Percentiles rank a stretch among this genome's conserved stretches.
Conservation (phyloP, 2,888 invertebrate species). For the Chloroclysta siterata region DNA sequence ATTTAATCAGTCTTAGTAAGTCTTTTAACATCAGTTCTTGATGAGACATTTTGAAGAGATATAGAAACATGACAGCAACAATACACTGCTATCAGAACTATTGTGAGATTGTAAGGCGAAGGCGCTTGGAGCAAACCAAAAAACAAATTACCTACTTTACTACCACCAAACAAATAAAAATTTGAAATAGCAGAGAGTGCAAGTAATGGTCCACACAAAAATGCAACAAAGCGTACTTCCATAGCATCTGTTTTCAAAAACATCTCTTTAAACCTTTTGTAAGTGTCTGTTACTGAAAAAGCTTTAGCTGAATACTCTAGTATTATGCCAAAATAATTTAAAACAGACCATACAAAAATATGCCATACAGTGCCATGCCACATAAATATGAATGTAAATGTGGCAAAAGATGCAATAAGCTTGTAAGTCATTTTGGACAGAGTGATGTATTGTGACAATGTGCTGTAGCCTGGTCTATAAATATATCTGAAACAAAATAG, state of each 20-base stretch:
- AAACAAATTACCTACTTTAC: slow-evolving; percentile 89
- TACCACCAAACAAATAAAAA: slow-evolving; percentile 94
- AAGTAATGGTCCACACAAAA: slow-evolving; percentile 89
- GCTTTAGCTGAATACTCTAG: slow-evolving; percentile 87
- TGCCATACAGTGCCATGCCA: slow-evolving; percentile 95
- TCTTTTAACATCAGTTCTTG: slow-evolving; percentile 61
- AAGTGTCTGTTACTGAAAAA: slow-evolving; percentile 73
- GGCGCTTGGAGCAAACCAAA: slow-evolving; percentile 83
- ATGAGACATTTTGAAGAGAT: slow-evolving; percentile 67
- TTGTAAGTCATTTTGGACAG: slow-evolving; percentile 79
- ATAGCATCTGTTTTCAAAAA: slow-evolving; percentile 69
- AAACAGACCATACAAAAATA: slow-evolving; percentile 93
- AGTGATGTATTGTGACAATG: slow-evolving; percentile 56
- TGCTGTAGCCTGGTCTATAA: slow-evolving; percentile 87
- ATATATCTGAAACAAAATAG: slow-evolving; percentile 88
- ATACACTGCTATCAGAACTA: slow-evolving; percentile 67
- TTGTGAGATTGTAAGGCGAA: slow-evolving; percentile 60
- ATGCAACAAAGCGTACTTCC: slow-evolving; percentile 87
- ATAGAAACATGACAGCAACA: slow-evolving; percentile 79
- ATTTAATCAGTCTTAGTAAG: slow-evolving; percentile 43
- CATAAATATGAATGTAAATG: slow-evolving; percentile 93
- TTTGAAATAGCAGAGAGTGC: slow-evolving; percentile 93
- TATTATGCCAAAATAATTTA: slow-evolving; percentile 93
- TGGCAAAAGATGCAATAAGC: slow-evolving; percentile 88
- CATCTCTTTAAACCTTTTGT: slow-evolving; percentile 70